Percentiles rank a stretch among this genome's conserved stretches.
Conservation (phyloP, 2,797 vertebrate genomes). For the Gallinago stenura region DNA sequence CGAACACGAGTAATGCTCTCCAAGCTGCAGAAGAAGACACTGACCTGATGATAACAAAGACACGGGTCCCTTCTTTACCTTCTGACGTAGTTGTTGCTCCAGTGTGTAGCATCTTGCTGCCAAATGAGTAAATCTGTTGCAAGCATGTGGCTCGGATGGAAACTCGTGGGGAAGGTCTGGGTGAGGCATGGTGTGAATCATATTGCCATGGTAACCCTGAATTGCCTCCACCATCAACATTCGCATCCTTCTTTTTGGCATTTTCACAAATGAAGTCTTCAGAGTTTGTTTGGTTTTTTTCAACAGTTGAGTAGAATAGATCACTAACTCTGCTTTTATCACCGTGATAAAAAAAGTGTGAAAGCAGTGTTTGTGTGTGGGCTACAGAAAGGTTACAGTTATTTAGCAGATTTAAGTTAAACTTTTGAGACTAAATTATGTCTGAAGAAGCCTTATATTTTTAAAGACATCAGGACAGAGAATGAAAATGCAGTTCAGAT, state of each 20-base stretch:
- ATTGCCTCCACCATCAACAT: background rate
- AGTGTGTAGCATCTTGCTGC: background rate
- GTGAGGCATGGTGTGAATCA: background rate
- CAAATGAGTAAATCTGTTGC: background rate
- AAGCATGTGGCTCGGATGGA: background rate
- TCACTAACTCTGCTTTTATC: background rate
- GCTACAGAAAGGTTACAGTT: background rate
- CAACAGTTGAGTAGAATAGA: background rate
- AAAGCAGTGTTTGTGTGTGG: background rate
- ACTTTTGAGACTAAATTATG: background rate
- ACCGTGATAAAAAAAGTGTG: background rate
- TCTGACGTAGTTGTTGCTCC: background rate
- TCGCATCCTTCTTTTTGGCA: background rate
- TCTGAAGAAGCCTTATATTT: background rate
- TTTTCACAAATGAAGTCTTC: background rate
- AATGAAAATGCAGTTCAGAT: background rate
- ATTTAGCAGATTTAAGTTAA: background rate
- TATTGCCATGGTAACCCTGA: conserved; percentile 14
- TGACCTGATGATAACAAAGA: background rate
- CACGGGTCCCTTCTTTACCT: background rate
- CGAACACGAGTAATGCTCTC: background rate
- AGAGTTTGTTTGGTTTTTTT: background rate
- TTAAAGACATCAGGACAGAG: background rate
- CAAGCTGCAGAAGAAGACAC: background rate
- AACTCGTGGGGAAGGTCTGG: background rate